Evolutionary conservation across 2,888 invertebrate species (phyloP).

Genomic region (Pseudoips prasinana): DNA sequence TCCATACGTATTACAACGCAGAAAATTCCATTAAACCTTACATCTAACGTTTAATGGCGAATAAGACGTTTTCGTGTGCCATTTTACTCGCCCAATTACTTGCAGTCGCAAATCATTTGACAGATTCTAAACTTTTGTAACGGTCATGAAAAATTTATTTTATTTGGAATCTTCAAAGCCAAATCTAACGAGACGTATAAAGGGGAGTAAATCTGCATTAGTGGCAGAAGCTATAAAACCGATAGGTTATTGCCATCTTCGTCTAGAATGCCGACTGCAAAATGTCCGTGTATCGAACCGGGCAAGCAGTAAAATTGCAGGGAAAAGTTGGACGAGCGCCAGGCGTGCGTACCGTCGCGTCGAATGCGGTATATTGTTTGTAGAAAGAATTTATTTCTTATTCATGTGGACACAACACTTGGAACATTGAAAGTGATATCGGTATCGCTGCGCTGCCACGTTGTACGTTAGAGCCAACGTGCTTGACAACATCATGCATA

Average conservation of each 20-base stretch:
- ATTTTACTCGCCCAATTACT: no score
- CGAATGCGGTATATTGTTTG: slow-evolving; percentile 54
- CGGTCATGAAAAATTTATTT: no score
- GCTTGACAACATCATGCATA: slow-evolving; percentile 11
- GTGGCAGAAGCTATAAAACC: slow-evolving; percentile 49
- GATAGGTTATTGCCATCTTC: slow-evolving; percentile 70
- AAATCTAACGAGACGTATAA: slow-evolving; percentile 29
- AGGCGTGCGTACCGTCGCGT: slow-evolving; percentile 41
- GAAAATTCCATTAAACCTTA: no score
- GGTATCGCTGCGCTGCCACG: slow-evolving; percentile 22
- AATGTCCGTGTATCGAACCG: slow-evolving; percentile 58
- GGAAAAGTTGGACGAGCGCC: slow-evolving; percentile 68
- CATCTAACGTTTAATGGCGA: no score
- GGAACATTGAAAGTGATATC: slow-evolving; percentile 46
- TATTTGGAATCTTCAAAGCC: no score
- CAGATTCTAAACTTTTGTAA: no score
- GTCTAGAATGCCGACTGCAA: slow-evolving; percentile 61
- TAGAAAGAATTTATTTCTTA: slow-evolving; percentile 63
- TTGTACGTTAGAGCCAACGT: slow-evolving; percentile 22
- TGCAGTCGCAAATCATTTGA: no score
- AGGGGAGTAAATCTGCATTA: slow-evolving; percentile 42
- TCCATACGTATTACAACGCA: no score
- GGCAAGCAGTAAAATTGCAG: slow-evolving; percentile 61
- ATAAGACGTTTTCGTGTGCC: no score
- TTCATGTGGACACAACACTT: slow-evolving; percentile 49